Conservation (phyloP, 92 coral and sea anemone genomes). For the Paramuricea clavata region DNA sequence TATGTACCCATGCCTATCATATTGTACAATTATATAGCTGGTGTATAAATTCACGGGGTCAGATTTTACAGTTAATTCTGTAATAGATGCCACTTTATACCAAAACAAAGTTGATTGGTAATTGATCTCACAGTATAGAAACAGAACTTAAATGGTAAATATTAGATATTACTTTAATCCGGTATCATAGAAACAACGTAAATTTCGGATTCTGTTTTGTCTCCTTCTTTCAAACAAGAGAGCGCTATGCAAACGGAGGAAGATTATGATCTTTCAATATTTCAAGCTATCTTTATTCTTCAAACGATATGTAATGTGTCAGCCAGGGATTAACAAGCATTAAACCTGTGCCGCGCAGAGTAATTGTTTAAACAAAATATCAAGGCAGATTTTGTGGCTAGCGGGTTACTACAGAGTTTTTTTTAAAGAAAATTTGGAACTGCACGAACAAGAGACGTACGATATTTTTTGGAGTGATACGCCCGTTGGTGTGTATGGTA, state of each 20-base stretch:
- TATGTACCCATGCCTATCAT: no score
- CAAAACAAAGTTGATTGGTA: not conserved
- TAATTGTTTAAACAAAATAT: no score
- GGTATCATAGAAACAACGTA: not conserved
- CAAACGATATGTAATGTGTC: not conserved
- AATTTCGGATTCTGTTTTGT: not conserved
- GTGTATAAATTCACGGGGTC: no score
- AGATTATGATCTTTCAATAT: not conserved
- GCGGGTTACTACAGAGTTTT: no score
- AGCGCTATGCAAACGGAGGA: not conserved
- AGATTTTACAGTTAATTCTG: no score
- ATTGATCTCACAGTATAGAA: not conserved
- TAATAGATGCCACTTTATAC: not conserved
- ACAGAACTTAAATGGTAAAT: not conserved
- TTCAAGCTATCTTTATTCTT: not conserved
- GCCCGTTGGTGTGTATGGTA: no score
- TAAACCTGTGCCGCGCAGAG: no score
- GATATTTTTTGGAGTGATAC: no score
- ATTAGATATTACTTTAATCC: not conserved
- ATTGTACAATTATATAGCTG: no score
- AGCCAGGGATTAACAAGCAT: not conserved
- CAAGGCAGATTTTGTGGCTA: no score
- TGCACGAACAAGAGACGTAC: no score
- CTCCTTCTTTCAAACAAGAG: not conserved
- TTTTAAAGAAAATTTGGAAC: no score